These are phyloP conservation scores for Melangyna quadrimaculata DNA, from an alignment of 2,888 invertebrate species.

Conservation along the genomic window DNA sequence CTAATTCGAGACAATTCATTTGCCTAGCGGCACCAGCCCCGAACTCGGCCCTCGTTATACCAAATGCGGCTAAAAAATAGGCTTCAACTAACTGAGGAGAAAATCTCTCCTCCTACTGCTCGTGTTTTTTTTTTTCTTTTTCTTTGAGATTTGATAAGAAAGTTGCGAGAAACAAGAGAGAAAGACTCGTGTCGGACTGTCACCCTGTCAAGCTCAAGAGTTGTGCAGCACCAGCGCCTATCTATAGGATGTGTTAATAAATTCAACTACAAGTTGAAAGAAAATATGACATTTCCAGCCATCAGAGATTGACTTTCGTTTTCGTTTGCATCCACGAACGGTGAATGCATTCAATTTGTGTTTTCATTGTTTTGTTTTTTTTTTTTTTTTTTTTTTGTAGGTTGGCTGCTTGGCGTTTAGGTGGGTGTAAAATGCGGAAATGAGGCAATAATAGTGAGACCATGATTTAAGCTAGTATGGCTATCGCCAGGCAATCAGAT, in stretches of 20 bases:
- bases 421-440: constrained; percentile 63
- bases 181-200: constrained; percentile 19
- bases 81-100: constrained; percentile 39
- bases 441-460: constrained; percentile 19
- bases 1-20: constrained; percentile 70
- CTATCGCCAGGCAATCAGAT: too few species aligned
- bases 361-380: neutral
- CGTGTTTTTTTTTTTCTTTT: neutral
- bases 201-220: neutral
- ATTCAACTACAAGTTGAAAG: constrained; percentile 28
- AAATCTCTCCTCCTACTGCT: constrained; percentile 34
- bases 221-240: neutral
- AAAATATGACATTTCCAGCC: constrained; percentile 60
- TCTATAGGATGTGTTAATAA: constrained; percentile 60
- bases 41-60: neutral
- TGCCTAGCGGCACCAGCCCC: constrained; percentile 38
- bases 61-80: neutral
- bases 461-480: constrained; percentile 17
- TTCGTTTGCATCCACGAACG: constrained; percentile 53
- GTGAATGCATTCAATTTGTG: constrained; percentile 62
- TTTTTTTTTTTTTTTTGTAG: neutral
- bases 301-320: constrained; percentile 67
- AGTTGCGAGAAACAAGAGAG: constrained; percentile 34
- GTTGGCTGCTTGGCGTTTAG: constrained; percentile 6
- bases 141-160: constrained; percentile 50